Percentiles rank a stretch among this genome's conserved stretches.
phyloP scores from a whole-genome alignment of 2,113 vertebrate genomes.

The Pyrgilauda ruficollis region DNA sequence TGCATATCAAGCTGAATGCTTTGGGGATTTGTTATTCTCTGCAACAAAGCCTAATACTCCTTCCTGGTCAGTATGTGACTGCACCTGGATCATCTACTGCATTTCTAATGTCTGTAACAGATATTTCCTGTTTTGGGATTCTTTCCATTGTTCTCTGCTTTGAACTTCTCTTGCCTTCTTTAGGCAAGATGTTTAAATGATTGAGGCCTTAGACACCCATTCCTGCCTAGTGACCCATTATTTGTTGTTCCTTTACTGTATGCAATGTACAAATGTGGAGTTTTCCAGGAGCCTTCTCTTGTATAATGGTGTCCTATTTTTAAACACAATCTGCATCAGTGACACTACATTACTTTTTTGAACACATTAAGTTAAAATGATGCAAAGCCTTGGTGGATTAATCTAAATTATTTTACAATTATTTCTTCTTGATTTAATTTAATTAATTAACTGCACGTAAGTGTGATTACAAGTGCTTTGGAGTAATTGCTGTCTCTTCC shows the following conservation, averaged over 20 bases:
- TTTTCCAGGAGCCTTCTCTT: not conserved
- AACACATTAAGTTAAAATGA: not conserved
- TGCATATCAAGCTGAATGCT: slow-evolving; percentile 54
- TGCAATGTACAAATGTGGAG: not conserved
- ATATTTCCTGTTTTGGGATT: slow-evolving; percentile 72
- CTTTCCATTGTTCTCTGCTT: slow-evolving; percentile 57
- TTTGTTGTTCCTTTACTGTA: not conserved
- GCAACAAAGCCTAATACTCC: slow-evolving; percentile 52
- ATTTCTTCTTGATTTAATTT: slow-evolving; percentile 58
- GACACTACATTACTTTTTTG: not conserved
- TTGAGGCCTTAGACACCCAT: not conserved
- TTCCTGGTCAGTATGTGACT: slow-evolving; percentile 58
- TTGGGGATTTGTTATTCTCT: slow-evolving; percentile 63
- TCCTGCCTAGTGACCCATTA: not conserved
- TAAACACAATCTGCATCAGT: not conserved
- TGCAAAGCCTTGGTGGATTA: not conserved
- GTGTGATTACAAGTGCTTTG: slow-evolving; percentile 53
- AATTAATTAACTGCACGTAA: slow-evolving; percentile 41
- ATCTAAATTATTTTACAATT: slow-evolving; percentile 40
- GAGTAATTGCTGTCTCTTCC: slow-evolving; percentile 53
- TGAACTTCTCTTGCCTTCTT: slow-evolving; percentile 35
- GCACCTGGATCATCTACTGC: slow-evolving; percentile 63
- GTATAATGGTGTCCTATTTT: not conserved
- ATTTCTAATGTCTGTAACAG: slow-evolving; percentile 59
- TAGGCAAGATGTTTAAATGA: slow-evolving; percentile 37